phyloP scores from a whole-genome alignment of 2,113 vertebrate genomes.

The Cyanoderma ruficeps region DNA sequence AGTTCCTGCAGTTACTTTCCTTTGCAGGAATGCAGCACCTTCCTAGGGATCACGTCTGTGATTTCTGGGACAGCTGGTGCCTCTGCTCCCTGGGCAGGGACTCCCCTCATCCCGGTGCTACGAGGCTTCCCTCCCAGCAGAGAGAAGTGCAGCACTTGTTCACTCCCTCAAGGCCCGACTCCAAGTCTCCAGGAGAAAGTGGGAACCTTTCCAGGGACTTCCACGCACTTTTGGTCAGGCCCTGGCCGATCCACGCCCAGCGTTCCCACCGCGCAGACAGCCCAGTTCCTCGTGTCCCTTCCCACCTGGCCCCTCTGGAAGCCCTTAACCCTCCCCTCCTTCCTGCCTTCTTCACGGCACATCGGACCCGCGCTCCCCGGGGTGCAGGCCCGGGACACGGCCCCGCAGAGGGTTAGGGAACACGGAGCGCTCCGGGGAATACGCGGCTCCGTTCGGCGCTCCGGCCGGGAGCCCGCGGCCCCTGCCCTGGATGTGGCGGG shows the following conservation, averaged over 20 bases:
- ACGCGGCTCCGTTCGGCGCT: not conserved
- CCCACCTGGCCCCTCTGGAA: not conserved
- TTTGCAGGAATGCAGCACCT: not conserved
- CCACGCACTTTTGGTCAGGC: conserved; percentile 20
- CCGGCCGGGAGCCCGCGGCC: not conserved
- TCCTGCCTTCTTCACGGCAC: not conserved
- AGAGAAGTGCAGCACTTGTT: not conserved
- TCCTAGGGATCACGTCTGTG: rapidly evolving
- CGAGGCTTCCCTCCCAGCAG: not conserved
- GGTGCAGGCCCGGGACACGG: not conserved
- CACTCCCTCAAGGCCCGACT: not conserved
- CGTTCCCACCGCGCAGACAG: not conserved
- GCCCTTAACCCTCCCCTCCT: not conserved
- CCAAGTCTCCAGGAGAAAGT: conserved; percentile 35
- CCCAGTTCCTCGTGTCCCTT: not conserved
- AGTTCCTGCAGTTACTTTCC: not conserved
- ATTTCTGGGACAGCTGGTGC: not conserved
- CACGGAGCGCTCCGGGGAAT: not conserved
- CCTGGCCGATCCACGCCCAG: not conserved
- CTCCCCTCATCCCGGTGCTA: not conserved
- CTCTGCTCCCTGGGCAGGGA: not conserved
- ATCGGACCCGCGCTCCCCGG: not conserved
- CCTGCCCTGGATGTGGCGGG: not conserved
- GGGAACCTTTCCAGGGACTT: conserved; percentile 49
- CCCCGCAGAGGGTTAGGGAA: not conserved